Conservation (phyloP, 2,888 invertebrate species). For the Selenia dentaria region DNA sequence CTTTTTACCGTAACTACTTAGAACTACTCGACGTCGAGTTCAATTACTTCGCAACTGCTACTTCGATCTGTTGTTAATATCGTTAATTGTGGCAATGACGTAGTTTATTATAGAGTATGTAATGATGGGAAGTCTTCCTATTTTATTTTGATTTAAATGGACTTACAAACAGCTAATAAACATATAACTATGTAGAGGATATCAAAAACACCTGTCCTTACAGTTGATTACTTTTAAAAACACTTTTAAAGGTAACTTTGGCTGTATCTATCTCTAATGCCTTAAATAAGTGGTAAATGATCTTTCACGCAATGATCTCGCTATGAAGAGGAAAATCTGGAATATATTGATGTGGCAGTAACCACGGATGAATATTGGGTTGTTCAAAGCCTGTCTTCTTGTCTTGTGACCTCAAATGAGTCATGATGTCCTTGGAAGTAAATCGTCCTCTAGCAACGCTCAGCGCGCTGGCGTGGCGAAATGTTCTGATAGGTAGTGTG, state of each 20-base stretch:
- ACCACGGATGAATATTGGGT: too few relatives aligned
- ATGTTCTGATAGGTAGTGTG: too few relatives aligned
- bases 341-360: not conserved
- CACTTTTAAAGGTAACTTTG: not conserved
- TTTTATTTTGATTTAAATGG: too few relatives aligned
- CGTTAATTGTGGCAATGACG: constrained; percentile 16
- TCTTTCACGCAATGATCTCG: constrained; percentile 7
- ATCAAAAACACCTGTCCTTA: too few relatives aligned
- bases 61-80: constrained; percentile 11
- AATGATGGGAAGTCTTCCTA: constrained; percentile 27
- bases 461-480: too few relatives aligned
- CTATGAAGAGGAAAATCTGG: constrained; percentile 7
- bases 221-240: too few relatives aligned
- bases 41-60: constrained; percentile 7
- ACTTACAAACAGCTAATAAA: too few relatives aligned
- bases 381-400: too few relatives aligned
- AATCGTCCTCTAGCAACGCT: too few relatives aligned
- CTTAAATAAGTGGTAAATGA: constrained; percentile 14
- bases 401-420: too few relatives aligned
- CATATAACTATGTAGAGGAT: too few relatives aligned
- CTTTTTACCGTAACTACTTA: constrained; percentile 29
- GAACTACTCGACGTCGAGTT: constrained; percentile 20
- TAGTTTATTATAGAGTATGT: not conserved
- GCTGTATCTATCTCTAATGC: not conserved
- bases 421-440: too few relatives aligned